These are phyloP conservation scores for Prionace glauca DNA, from an alignment of 2,797 vertebrate species.

Conservation along the genomic window DNA sequence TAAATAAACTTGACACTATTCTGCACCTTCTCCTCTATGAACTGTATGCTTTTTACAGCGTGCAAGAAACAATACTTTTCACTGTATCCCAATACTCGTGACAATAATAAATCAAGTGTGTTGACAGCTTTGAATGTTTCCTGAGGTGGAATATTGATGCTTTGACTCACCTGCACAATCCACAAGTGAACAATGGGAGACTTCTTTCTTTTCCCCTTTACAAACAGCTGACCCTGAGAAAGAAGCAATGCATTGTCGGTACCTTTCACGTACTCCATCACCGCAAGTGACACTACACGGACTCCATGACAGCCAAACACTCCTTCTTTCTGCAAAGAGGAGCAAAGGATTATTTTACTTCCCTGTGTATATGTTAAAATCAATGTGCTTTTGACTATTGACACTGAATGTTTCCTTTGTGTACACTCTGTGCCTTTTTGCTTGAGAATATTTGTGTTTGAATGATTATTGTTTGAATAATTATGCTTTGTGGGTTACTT, in stretches of 20 bases:
- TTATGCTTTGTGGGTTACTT: not conserved
- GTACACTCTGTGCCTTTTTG: not conserved
- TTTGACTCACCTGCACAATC: conserved; percentile 69
- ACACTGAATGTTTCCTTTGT: not conserved
- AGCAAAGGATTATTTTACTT: not conserved
- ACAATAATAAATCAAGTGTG: not conserved
- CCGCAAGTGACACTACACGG: conserved; percentile 84
- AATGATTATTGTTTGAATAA: not conserved
- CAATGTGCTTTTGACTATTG: not conserved
- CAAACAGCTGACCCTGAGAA: conserved; percentile 62
- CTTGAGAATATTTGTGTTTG: not conserved
- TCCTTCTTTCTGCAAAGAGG: conserved; percentile 73
- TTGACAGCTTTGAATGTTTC: not conserved
- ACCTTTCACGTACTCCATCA: conserved; percentile 78
- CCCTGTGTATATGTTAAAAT: not conserved
- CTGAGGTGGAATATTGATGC: not conserved
- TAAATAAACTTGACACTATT: too few relatives aligned
- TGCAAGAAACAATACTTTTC: too few relatives aligned
- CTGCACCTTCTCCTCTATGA: too few relatives aligned
- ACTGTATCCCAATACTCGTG: too few relatives aligned
- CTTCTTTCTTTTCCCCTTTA: conserved; percentile 66
- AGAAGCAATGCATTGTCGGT: conserved; percentile 72
- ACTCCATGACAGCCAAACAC: conserved; percentile 85
- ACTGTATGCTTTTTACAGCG: too few relatives aligned
- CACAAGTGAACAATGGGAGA: conserved; percentile 83